Base-by-base conservation (phyloP, 2,797 vertebrate species). In the Silurus lanzhouensis region DNA sequence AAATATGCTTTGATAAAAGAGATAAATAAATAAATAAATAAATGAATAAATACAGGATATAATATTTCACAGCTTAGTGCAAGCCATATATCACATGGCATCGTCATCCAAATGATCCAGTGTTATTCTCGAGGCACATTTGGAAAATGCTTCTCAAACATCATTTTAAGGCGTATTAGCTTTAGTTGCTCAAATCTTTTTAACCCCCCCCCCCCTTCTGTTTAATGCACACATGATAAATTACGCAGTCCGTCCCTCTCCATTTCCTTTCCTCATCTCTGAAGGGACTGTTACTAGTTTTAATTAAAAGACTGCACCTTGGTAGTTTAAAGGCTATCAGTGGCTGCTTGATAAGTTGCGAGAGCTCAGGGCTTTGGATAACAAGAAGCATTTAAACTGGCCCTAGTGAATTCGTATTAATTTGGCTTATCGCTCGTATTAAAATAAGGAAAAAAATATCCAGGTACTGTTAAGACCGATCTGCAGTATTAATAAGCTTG, bases 311-410 rank as follows among this genome's bases (percentile, higher is more conserved):
- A 92, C 93, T 92, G 95, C 94, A 94, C 93, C 94, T 94, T 92
- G 92, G 92, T 94, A 95, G 94, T 96, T 95, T 94, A 95, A 95
- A 95, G 94, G 94, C 94, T 95, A 96, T 95, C 95, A 95, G 91
- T 90, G 90, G 91, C 92, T 91, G 90, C 88, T 89, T 94, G 95
- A 96, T 96, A 95, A 94, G 93, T 95, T 94, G 92, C 89, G 90
- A 89, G 94, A 94, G 93, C 92, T 90, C 90, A 88, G 91, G 93
- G 94, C 95, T 94, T 94, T 93, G 94, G 94, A 95, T 96, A 94
- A 94, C 93, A 94, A 91, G 91, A 92, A 93, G 92, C 92, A 89
- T 95, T 95, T 94, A 94, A 95, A 93, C 90, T 90, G 91, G 94
- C 93, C 94, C 94, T 89, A 90, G 93, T 90, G 93, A 94, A 93